A percentile compares a stretch with the other conserved stretches of the same genome.
phyloP scores from a whole-genome alignment of 37 sponge, comb jelly and placozoan genomes.

The Eunapius fragilis region DNA sequence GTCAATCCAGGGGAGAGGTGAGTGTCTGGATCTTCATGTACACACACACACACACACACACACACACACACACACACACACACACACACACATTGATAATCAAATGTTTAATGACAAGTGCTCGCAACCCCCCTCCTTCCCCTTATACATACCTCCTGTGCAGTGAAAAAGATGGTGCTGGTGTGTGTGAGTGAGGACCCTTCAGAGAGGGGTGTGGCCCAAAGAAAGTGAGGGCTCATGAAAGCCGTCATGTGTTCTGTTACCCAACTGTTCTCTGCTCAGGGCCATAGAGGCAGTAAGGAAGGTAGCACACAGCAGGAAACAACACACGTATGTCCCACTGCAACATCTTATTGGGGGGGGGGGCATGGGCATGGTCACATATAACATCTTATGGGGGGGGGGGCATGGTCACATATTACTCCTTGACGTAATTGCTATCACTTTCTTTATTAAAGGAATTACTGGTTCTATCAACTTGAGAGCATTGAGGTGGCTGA shows the following conservation, averaged over 20 bases:
- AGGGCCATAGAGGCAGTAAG: constrained; percentile 51
- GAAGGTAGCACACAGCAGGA: constrained; percentile 44
- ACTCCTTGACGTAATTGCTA: background rate
- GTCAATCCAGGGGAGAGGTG: background rate
- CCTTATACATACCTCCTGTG: background rate
- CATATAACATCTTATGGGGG: no score
- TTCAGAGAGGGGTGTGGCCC: background rate
- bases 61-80: background rate
- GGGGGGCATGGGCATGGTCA: no score
- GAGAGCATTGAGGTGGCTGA: constrained; percentile 19
- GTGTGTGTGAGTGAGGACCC: constrained; percentile 31
- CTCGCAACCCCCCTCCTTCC: background rate
- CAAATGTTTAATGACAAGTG: background rate
- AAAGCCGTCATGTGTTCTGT: background rate
- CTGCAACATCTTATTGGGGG: background rate
- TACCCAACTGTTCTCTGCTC: background rate
- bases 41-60: background rate
- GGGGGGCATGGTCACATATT: no score
- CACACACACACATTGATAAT: background rate
- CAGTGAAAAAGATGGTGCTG: constrained; percentile 23
- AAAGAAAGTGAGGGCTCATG: constrained; percentile 28
- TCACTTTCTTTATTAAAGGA: background rate
- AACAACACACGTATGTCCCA: constrained; percentile 23
- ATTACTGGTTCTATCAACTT: constrained; percentile 43
- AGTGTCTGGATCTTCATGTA: background rate